Evolutionary conservation across 1,140 invertebrate species (phyloP).

Genomic region (Hetaerina americana): DNA sequence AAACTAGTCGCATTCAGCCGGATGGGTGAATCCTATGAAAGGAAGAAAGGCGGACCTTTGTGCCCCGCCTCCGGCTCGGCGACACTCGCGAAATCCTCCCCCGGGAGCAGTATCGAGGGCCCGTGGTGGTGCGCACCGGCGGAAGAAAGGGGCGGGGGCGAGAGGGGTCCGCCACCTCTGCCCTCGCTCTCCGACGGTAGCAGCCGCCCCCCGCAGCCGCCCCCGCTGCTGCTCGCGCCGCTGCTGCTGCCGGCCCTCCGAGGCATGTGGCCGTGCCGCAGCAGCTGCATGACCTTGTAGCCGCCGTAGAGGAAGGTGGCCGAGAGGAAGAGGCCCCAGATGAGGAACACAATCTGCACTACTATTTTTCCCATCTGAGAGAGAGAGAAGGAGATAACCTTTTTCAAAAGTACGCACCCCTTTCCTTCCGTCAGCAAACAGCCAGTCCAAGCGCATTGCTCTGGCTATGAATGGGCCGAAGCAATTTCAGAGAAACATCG

Average conservation of each 20-base stretch:
- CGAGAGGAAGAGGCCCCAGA: slow-evolving; percentile 42
- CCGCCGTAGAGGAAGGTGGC: slow-evolving; percentile 40
- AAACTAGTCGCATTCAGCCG: no score
- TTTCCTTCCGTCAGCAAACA: no score
- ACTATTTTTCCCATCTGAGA: slow-evolving; percentile 34
- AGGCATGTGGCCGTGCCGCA: slow-evolving; percentile 27
- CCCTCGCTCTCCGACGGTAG: neutral
- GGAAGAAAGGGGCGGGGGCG: slow-evolving; percentile 25
- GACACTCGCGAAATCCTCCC: neutral
- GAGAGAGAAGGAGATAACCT: slow-evolving; percentile 3
- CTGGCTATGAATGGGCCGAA: no score
- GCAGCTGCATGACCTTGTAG: slow-evolving; percentile 32
- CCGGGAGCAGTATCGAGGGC: neutral
- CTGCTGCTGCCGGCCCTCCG: slow-evolving; percentile 27
- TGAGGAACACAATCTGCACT: slow-evolving; percentile 40
- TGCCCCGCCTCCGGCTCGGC: neutral
- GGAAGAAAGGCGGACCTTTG: no score
- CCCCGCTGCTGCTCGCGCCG: neutral
- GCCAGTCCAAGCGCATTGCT: no score
- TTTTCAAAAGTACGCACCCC: no score
- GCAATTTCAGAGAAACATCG: no score
- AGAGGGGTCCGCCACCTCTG: slow-evolving; percentile 26
- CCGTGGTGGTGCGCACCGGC: no score
- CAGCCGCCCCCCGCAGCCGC: neutral
- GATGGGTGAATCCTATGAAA: no score